Evolutionary conservation across 2,888 invertebrate species (phyloP).

Genomic region (Nematopogon swammerdamellus): DNA sequence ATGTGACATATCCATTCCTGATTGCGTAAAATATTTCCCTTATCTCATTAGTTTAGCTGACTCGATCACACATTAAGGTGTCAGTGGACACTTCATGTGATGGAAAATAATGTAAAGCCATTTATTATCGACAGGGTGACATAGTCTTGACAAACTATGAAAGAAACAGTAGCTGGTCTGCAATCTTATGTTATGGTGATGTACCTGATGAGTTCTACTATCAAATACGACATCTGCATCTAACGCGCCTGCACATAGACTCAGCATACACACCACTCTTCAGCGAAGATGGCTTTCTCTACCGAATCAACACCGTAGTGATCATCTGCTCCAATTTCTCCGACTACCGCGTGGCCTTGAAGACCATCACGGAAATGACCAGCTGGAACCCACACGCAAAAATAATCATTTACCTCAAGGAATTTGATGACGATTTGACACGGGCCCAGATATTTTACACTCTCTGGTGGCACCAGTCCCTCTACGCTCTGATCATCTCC

Average conservation of each 20-base stretch:
- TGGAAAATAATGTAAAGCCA: too few relatives aligned
- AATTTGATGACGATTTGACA: slow-evolving; percentile 12
- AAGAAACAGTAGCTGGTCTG: slow-evolving; percentile 30
- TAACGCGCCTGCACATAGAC: not conserved
- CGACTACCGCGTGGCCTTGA: slow-evolving; percentile 26
- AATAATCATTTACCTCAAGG: slow-evolving; percentile 26
- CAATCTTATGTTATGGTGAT: slow-evolving; percentile 25
- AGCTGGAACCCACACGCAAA: slow-evolving; percentile 35
- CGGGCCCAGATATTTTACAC: slow-evolving; percentile 29
- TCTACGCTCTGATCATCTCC: slow-evolving; percentile 26
- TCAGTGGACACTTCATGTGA: too few relatives aligned
- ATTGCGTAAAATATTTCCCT: too few relatives aligned
- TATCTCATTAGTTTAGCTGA: too few relatives aligned
- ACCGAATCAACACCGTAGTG: slow-evolving; percentile 25
- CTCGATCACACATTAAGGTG: too few relatives aligned
- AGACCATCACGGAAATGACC: slow-evolving; percentile 19
- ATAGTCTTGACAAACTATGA: slow-evolving; percentile 24
- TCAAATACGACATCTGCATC: slow-evolving; percentile 16
- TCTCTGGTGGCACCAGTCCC: slow-evolving; percentile 30
- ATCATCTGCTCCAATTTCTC: slow-evolving; percentile 21
- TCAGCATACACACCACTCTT: not conserved
- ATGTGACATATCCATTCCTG: too few relatives aligned
- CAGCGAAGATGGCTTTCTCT: slow-evolving; percentile 18
- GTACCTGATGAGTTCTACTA: slow-evolving; percentile 25
- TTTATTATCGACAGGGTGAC: slow-evolving; percentile 21